A percentile compares a stretch with the other conserved stretches of the same genome.
Evolutionary conservation across 92 coral and sea anemone species (phyloP).

Genomic region (Parazoanthus atlanticus): DNA sequence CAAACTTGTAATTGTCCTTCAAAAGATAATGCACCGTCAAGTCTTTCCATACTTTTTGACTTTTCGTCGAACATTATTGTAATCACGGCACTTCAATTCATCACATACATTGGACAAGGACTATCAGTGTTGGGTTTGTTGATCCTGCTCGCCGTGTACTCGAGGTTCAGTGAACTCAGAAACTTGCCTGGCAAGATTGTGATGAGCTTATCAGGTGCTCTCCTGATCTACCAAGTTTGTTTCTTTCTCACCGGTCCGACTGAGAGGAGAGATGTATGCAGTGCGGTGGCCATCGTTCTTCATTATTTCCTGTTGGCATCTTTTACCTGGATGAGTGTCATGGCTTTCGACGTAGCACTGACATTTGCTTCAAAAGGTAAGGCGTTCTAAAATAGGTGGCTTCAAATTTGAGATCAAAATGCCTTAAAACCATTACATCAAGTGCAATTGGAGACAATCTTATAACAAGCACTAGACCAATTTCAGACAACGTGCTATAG

Average conservation of each 20-base stretch:
- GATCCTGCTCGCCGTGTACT: conserved; percentile 23
- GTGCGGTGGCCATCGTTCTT: background rate
- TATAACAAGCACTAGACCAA: too few species aligned
- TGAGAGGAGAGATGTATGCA: conserved; percentile 16
- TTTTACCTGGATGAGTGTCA: conserved; percentile 34
- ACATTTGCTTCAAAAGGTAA: conserved; percentile 37
- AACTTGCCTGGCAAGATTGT: conserved; percentile 29
- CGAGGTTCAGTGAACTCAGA: conserved; percentile 28
- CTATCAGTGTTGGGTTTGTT: conserved; percentile 18
- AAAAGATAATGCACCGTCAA: too few species aligned
- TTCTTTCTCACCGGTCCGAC: conserved; percentile 1
- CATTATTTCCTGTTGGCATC: conserved; percentile 35
- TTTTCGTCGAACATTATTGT: too few species aligned
- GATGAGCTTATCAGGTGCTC: conserved; percentile 3
- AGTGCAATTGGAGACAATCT: too few species aligned
- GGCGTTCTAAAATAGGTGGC: background rate
- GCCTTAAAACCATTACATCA: too few species aligned
- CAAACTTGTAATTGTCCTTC: too few species aligned
- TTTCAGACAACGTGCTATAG: too few species aligned
- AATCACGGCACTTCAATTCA: background rate
- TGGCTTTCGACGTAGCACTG: conserved; percentile 32
- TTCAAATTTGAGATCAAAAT: too few species aligned
- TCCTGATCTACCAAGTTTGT: background rate
- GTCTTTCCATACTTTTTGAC: too few species aligned
- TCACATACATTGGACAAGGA: background rate